Evolutionary conservation across 2,888 invertebrate genomes (phyloP).

Genomic region (Phlogophora meticulosa): DNA sequence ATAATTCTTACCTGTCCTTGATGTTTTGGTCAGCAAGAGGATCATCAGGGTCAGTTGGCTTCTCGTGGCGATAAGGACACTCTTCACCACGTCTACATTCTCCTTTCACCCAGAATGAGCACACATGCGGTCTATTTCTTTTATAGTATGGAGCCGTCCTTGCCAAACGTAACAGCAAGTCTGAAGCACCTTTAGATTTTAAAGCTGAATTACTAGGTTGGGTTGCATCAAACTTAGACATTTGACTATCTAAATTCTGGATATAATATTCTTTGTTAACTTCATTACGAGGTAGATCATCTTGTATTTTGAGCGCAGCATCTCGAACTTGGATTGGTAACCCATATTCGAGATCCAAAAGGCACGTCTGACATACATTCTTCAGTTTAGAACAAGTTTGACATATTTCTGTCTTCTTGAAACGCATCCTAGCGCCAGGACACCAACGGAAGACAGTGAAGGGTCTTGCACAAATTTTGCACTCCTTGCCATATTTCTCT

Average conservation of each 20-base stretch:
- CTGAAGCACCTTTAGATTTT: constrained; percentile 95
- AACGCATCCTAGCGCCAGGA: constrained; percentile 98
- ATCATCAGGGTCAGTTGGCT: constrained; percentile 99
- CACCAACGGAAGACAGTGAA: constrained; percentile 99
- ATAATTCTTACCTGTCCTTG: constrained; percentile 93
- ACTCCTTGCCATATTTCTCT: constrained; percentile 98
- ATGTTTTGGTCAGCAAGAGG: constrained; percentile 99
- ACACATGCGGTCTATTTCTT: constrained; percentile 98
- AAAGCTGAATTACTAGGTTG: constrained; percentile 92
- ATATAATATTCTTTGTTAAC: constrained; percentile 98
- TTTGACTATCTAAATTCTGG: constrained; percentile 96
- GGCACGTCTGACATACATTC: constrained; percentile 98
- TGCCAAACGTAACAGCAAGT: constrained; percentile 96
- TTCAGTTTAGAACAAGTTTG: constrained; percentile 98
- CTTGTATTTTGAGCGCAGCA: constrained; percentile 96
- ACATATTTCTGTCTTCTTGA: constrained; percentile 99
- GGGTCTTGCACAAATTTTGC: constrained; percentile 98
- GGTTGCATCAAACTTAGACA: constrained; percentile 87
- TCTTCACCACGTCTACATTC: constrained; percentile 99
- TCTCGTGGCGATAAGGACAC: constrained; percentile 98
- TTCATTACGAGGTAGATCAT: constrained; percentile 97
- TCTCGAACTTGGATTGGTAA: constrained; percentile 97
- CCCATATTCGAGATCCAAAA: constrained; percentile 98
- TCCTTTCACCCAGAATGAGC: constrained; percentile 99
- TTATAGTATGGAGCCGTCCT: constrained; percentile 98